phyloP scores from a whole-genome alignment of 2,113 vertebrate genomes.

The Hiodon tergisus region DNA sequence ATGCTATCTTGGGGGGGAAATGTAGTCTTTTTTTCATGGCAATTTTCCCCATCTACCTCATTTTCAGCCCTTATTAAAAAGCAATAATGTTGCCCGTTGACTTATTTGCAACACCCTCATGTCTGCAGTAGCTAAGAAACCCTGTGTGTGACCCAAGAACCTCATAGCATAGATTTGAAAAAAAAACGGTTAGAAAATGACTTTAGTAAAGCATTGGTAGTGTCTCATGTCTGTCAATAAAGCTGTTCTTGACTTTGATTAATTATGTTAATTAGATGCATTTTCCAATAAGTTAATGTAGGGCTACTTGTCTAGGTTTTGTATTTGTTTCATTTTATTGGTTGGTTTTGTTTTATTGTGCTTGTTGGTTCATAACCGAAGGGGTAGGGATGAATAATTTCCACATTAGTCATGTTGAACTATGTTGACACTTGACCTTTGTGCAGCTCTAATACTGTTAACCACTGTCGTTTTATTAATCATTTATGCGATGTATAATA shows the following conservation, averaged over 20 bases:
- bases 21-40: neutral
- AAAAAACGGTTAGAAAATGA: neutral
- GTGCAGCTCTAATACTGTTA: slow-evolving; percentile 39
- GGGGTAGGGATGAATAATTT: too few relatives aligned
- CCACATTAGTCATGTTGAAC: slow-evolving; percentile 2
- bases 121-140: neutral
- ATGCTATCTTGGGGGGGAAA: neutral
- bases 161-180: neutral
- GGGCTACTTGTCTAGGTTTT: too few relatives aligned
- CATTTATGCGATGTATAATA: slow-evolving; percentile 34
- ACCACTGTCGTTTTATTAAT: slow-evolving; percentile 49
- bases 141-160: neutral
- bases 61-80: slow-evolving; percentile 36
- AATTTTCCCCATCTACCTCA: slow-evolving; percentile 52
- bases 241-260: too few relatives aligned
- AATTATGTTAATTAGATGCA: too few relatives aligned
- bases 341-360: neutral
- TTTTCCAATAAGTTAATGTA: too few relatives aligned
- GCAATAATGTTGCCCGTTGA: slow-evolving; percentile 21
- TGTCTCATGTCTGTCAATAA: neutral
- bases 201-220: neutral
- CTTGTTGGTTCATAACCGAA: too few relatives aligned
- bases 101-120: neutral
- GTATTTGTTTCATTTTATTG: too few relatives aligned
- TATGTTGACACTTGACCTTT: slow-evolving; percentile 28